Evolutionary conservation across 2,113 vertebrate species (phyloP).

Genomic region (chimpanzee (Pan troglodytes)): NHGRI_mPanTro3-v2.1_pri NC_072407.2:64786501-64787000

Average conservation of each 20-base stretch:
- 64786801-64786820: neutral
- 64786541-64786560: no score
- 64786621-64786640: neutral
- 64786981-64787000: neutral
- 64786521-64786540: no score
- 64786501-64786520: neutral
- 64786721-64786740: neutral
- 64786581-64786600: neutral
- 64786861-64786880: neutral
- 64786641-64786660: neutral
- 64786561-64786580: neutral
- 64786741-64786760: neutral
- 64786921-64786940: neutral
- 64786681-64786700: neutral
- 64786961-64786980: neutral
- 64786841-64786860: neutral
- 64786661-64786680: neutral
- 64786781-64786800: no score
- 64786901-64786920: neutral
- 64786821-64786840: neutral
- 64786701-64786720: neutral
- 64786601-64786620: neutral
- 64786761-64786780: neutral
- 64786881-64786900: neutral
- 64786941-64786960: neutral